A percentile compares a stretch with the other conserved stretches of the same genome.
Conservation (phyloP, 2,888 invertebrate species). For the Ormyrus labotus region DNA sequence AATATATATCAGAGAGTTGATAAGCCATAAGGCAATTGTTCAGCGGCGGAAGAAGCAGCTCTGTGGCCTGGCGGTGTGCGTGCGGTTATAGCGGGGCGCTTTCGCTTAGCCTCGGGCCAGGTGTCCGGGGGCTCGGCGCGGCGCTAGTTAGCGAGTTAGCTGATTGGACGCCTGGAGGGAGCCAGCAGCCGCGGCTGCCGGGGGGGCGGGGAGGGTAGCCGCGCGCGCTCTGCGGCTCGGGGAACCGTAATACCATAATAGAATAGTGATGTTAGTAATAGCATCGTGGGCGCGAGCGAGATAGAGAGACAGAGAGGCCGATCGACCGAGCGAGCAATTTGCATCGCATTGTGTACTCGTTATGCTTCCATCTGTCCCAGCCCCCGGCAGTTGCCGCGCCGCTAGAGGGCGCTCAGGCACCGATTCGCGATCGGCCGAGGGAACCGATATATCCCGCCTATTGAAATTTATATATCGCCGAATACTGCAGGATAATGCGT, state of each 20-base stretch:
- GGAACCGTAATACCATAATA: conserved; percentile 73
- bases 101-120: conserved; percentile 43
- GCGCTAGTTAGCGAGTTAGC: conserved; percentile 72
- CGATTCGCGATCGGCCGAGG: conserved; percentile 60
- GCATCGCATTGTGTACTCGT: conserved; percentile 75
- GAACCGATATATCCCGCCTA: too few species aligned
- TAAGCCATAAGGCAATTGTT: conserved; percentile 51
- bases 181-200: conserved; percentile 22
- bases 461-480: too few species aligned
- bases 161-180: conserved; percentile 74
- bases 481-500: too few species aligned
- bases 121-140: conserved; percentile 51
- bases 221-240: conserved; percentile 53
- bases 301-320: conserved; percentile 40
- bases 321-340: conserved; percentile 69
- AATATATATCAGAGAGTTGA: conserved; percentile 46
- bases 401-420: conserved; percentile 31
- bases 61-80: neutral
- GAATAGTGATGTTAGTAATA: conserved; percentile 76
- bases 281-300: conserved; percentile 65
- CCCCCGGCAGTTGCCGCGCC: conserved; percentile 49
- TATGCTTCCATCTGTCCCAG: conserved; percentile 72
- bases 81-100: neutral
- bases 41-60: conserved; percentile 10
- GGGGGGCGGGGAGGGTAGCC: neutral